Evolutionary conservation across 2,888 invertebrate species (phyloP).

Genomic region (Torymus texanus): DNA sequence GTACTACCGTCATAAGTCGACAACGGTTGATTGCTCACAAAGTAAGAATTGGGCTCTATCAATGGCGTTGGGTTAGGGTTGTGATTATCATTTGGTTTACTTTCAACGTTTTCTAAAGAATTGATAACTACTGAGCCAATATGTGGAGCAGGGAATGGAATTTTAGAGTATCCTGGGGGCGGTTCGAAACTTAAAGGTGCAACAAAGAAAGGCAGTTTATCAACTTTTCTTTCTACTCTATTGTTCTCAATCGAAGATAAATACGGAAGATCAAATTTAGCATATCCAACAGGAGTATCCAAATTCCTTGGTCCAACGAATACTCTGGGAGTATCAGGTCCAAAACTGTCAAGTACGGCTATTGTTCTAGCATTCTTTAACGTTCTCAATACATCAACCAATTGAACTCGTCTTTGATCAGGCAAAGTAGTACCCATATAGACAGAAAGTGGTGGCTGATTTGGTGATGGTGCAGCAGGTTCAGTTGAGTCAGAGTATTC

Average conservation of each 20-base stretch:
- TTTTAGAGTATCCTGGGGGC: conserved; percentile 90
- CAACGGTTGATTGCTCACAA: conserved; percentile 71
- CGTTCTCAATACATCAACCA: conserved; percentile 82
- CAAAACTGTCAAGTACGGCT: conserved; percentile 85
- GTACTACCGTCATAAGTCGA: conserved; percentile 64
- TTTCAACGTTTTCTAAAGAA: conserved; percentile 68
- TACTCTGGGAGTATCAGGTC: conserved; percentile 83
- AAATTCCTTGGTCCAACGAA: conserved; percentile 89
- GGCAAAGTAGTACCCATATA: conserved; percentile 80
- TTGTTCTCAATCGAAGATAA: conserved; percentile 83
- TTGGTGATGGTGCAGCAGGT: conserved; percentile 76
- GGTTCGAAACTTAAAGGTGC: conserved; percentile 90
- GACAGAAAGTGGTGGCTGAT: conserved; percentile 90
- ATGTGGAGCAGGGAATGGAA: conserved; percentile 89
- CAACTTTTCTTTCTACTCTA: conserved; percentile 83
- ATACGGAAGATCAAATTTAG: conserved; percentile 89
- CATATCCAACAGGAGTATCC: conserved; percentile 83
- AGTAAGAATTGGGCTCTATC: conserved; percentile 72
- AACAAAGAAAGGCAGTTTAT: conserved; percentile 88
- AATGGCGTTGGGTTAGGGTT: conserved; percentile 64
- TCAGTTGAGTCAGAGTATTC: conserved; percentile 41
- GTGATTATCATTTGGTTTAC: conserved; percentile 56
- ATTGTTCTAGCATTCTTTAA: conserved; percentile 85
- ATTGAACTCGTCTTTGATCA: conserved; percentile 72
- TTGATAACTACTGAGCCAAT: conserved; percentile 90